Percentiles rank a stretch among this genome's conserved stretches.
phyloP scores from a whole-genome alignment of 2,888 invertebrate genomes.

The Synanthedon andrenaeformis region DNA sequence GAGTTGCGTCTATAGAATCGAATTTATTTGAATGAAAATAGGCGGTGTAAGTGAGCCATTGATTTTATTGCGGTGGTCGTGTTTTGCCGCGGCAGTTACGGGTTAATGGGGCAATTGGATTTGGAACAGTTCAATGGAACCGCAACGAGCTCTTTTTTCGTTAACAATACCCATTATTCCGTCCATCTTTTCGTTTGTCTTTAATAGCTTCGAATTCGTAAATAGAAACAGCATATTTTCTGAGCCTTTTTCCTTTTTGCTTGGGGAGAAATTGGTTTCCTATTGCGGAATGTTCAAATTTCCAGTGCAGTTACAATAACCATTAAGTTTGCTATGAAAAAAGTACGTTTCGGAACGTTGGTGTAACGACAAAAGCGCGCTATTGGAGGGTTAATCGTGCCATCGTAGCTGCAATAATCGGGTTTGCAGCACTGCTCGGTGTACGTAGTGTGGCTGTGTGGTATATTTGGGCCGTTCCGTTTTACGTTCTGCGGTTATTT shows the following conservation, averaged over 20 bases:
- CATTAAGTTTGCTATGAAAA: neutral
- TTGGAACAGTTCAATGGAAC: conserved; percentile 28
- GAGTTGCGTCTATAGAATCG: conserved; percentile 3
- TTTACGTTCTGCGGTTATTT: conserved; percentile 38
- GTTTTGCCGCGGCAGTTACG: conserved; percentile 34
- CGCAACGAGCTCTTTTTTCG: conserved; percentile 22
- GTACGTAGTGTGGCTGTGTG: conserved; percentile 3
- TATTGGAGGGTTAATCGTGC: conserved; percentile 38
- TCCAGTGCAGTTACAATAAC: neutral
- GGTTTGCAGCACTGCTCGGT: conserved; percentile 23
- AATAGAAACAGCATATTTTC: neutral
- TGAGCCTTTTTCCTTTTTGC: neutral
- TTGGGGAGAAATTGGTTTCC: neutral
- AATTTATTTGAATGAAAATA: conserved; percentile 38
- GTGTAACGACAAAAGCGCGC: conserved; percentile 23
- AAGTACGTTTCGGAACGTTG: conserved; percentile 15
- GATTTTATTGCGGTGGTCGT: conserved; percentile 40
- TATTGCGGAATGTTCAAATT: neutral
- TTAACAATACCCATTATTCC: conserved; percentile 13
- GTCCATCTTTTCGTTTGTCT: conserved; percentile 9
- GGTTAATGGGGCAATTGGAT: conserved; percentile 44
- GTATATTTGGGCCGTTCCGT: conserved; percentile 22
- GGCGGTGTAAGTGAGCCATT: conserved; percentile 39
- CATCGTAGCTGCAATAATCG: conserved; percentile 48
- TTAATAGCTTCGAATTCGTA: neutral